phyloP scores from a whole-genome alignment of 2,113 vertebrate species.

The Lontra canadensis region DNA sequence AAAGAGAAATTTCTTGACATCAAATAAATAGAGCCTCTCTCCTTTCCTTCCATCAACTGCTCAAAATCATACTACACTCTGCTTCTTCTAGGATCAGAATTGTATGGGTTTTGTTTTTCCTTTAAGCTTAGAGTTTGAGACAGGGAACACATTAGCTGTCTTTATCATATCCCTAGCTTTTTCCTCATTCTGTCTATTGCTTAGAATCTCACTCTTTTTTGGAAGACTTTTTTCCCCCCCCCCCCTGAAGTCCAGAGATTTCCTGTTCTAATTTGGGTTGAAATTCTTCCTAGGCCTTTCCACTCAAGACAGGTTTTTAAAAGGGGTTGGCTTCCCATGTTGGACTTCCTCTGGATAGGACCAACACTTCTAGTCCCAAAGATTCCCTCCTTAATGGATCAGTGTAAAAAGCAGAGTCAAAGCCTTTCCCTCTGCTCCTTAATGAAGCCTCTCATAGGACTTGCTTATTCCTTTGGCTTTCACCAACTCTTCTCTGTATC shows the following conservation, averaged over 20 bases:
- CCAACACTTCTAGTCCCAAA: not conserved
- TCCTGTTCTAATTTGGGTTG: conserved; percentile 7
- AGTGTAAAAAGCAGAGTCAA: not conserved
- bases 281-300: not conserved
- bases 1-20: not conserved
- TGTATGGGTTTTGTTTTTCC: not conserved
- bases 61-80: not conserved
- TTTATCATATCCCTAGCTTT: not conserved
- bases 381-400: not conserved
- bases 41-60: not conserved
- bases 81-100: not conserved
- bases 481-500: not conserved
- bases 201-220: not conserved
- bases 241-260: not conserved
- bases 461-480: not conserved
- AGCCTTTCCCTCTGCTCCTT: not conserved
- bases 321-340: not conserved
- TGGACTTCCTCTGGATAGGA: not conserved
- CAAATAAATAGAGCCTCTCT: not conserved
- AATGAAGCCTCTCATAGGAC: not conserved
- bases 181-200: not conserved
- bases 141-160: not conserved
- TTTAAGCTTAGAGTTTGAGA: not conserved
- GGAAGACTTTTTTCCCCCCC: not conserved
- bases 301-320: not conserved